phyloP scores from a whole-genome alignment of 2,888 invertebrate genomes.

The Aspidapion aeneum region DNA sequence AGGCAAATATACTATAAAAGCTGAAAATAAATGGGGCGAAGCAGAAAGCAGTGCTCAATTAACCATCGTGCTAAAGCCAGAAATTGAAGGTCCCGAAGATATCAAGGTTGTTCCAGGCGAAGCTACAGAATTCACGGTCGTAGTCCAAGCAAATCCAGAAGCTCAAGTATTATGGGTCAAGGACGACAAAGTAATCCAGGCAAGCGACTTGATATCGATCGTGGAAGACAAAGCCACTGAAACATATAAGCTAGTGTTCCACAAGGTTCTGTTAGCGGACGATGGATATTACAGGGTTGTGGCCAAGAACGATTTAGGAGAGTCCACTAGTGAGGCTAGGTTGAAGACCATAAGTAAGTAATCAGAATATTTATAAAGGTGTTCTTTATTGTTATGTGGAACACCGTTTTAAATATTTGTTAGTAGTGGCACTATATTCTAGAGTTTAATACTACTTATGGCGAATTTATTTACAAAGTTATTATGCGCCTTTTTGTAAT shows the following conservation, averaged over 20 bases:
- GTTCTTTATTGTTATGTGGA: too few species aligned
- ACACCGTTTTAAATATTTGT: too few species aligned
- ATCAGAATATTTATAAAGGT: background rate
- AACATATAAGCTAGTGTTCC: conserved; percentile 67
- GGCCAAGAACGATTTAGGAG: conserved; percentile 76
- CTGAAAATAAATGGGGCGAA: conserved; percentile 78
- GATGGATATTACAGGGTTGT: conserved; percentile 74
- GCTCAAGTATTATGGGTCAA: conserved; percentile 85
- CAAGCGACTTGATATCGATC: conserved; percentile 56
- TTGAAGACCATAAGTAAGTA: conserved; percentile 71
- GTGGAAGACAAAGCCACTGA: conserved; percentile 60
- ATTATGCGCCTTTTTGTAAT: too few species aligned
- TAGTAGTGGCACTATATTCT: too few species aligned
- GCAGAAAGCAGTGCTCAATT: conserved; percentile 69
- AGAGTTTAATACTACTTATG: too few species aligned
- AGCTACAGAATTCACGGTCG: conserved; percentile 69
- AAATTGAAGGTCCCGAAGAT: conserved; percentile 73
- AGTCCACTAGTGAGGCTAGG: conserved; percentile 63
- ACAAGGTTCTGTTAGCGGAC: conserved; percentile 66
- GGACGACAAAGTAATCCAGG: conserved; percentile 60
- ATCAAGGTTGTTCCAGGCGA: conserved; percentile 72
- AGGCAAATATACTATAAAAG: conserved; percentile 76
- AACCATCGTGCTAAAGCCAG: conserved; percentile 76
- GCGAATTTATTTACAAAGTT: too few species aligned
- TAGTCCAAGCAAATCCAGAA: conserved; percentile 84